Evolutionary conservation across 2,113 vertebrate genomes (phyloP).

Genomic region (Mystacornis crossleyi): DNA sequence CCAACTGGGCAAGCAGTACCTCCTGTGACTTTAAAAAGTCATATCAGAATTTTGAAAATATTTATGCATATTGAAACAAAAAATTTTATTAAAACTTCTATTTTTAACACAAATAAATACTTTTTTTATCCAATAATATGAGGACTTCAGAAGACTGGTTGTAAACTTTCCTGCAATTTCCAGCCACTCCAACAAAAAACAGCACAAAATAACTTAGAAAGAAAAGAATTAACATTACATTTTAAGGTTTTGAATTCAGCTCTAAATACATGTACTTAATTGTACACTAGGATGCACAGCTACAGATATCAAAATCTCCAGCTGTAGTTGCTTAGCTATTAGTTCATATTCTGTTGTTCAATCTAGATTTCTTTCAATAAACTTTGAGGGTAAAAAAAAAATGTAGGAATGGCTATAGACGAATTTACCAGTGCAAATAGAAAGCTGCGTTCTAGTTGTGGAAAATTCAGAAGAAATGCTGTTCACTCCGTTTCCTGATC

Average conservation of each 20-base stretch:
- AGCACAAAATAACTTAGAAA: background rate
- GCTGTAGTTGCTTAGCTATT: background rate
- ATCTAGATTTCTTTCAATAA: background rate
- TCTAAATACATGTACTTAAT: background rate
- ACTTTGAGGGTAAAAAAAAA: rapidly evolving
- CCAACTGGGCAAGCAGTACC: background rate
- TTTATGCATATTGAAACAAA: background rate
- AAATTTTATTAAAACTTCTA: background rate
- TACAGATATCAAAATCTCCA: background rate
- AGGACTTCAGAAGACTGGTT: background rate
- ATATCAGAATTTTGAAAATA: background rate
- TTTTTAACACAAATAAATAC: background rate
- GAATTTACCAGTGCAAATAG: background rate
- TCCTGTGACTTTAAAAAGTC: background rate
- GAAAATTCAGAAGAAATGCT: background rate
- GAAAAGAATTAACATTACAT: background rate
- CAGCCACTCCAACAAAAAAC: background rate
- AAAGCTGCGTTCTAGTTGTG: background rate
- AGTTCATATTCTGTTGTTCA: background rate
- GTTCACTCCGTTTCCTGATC: background rate
- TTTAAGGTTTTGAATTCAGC: background rate
- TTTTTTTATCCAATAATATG: background rate
- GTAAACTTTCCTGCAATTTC: background rate
- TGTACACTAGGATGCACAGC: background rate
- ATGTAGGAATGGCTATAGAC: background rate